phyloP scores from a whole-genome alignment of 2,113 vertebrate genomes.

The Petrocephalus zakoni region DNA sequence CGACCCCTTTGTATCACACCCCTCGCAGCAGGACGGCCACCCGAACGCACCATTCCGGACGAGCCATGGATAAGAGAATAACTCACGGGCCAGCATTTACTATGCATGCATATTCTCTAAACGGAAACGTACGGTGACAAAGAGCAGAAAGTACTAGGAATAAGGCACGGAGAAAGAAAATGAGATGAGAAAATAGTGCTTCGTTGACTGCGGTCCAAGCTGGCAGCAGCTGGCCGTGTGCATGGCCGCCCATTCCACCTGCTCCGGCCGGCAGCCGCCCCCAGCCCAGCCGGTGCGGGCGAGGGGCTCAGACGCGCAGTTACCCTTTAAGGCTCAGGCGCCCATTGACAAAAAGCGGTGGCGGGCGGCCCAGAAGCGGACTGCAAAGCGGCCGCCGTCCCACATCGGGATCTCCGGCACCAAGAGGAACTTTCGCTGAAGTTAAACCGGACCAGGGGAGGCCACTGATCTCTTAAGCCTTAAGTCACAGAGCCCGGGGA shows the following conservation, averaged over 20 bases:
- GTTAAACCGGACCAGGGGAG: not conserved
- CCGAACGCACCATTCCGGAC: not conserved
- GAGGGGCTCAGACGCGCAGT: not conserved
- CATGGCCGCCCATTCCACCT: not conserved
- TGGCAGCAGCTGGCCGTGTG: not conserved
- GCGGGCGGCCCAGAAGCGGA: not conserved
- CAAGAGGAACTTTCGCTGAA: not conserved
- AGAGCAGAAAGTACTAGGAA: not conserved
- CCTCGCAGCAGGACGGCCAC: too few species aligned
- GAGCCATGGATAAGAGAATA: not conserved
- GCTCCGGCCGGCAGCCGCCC: not conserved
- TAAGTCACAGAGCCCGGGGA: conserved; percentile 12
- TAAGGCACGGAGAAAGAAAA: not conserved
- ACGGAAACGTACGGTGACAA: not conserved
- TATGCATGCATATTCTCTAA: not conserved
- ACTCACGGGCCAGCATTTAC: not conserved
- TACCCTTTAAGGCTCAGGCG: not conserved
- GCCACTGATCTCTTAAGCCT: conserved; percentile 32
- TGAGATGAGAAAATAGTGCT: not conserved
- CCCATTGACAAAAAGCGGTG: not conserved
- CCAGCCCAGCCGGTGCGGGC: not conserved
- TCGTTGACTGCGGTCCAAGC: not conserved
- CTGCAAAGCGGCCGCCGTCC: too few species aligned
- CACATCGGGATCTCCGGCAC: not conserved
- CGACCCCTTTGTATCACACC: not conserved